Percentiles rank a stretch among this genome's conserved stretches.
Conservation (phyloP, 1,140 invertebrate species). For the Heliothis virescens region DNA sequence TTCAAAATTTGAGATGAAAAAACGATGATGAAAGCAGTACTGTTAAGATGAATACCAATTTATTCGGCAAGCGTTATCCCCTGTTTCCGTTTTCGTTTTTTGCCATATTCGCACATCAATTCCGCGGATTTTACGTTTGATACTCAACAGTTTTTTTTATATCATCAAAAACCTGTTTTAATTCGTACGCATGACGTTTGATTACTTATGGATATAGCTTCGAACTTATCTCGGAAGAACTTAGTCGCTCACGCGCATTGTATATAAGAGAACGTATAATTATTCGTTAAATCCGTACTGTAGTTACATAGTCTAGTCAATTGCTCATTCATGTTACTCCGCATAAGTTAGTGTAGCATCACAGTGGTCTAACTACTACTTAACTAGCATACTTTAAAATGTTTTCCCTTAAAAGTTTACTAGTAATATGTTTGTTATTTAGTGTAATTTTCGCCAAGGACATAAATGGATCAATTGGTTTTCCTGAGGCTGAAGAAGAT, state of each 20-base stretch:
- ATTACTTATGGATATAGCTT: conserved; percentile 31
- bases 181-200: conserved; percentile 56
- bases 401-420: conserved; percentile 46
- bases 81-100: not conserved
- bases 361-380: conserved; percentile 6
- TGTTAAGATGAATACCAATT: no score
- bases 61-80: no score
- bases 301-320: conserved; percentile 37
- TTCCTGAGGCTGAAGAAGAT: conserved; percentile 76
- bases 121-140: conserved; percentile 21
- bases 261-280: conserved; percentile 37
- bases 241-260: conserved; percentile 41
- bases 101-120: not conserved
- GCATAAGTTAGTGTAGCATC: not conserved
- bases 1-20: no score
- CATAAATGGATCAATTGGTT: conserved; percentile 68
- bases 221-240: conserved; percentile 45
- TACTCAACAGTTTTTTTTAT: conserved; percentile 42
- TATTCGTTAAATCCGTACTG: not conserved
- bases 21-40: no score
- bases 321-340: not conserved
- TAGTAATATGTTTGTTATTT: conserved; percentile 47
- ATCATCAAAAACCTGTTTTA: conserved; percentile 63
- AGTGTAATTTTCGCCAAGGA: conserved; percentile 48
- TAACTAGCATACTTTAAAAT: conserved; percentile 29